phyloP scores from a whole-genome alignment of 2,797 vertebrate species.

The Ctenopoma multispine region DNA sequence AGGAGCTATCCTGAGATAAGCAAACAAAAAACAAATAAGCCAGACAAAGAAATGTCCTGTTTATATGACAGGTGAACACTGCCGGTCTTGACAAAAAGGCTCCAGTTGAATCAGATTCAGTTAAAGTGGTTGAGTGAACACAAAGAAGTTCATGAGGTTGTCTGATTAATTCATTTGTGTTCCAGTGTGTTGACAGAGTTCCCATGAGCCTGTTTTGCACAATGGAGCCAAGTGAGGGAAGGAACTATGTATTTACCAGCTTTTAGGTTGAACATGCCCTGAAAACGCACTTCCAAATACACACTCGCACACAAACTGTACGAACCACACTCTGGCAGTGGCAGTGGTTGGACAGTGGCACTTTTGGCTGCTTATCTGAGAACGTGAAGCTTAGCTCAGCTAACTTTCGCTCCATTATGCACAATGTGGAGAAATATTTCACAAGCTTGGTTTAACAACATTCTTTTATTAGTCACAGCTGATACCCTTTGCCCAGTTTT shows the following conservation, averaged over 20 bases:
- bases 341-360: constrained; percentile 15
- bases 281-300: constrained; percentile 13
- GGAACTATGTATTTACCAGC: constrained; percentile 5
- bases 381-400: constrained; percentile 49
- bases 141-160: constrained; percentile 45
- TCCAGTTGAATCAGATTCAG: constrained; percentile 40
- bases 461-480: constrained; percentile 51
- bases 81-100: constrained; percentile 39
- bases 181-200: constrained; percentile 60
- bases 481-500: constrained; percentile 50
- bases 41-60: constrained; percentile 68
- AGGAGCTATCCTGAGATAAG: constrained; percentile 68
- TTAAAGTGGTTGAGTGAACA: constrained; percentile 45
- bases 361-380: constrained; percentile 57
- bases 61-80: constrained; percentile 55
- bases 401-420: constrained; percentile 49
- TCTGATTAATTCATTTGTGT: constrained; percentile 59
- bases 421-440: constrained; percentile 60
- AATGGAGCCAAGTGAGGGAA: constrained; percentile 43
- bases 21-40: constrained; percentile 66
- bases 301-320: constrained; percentile 23
- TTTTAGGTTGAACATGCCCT: constrained; percentile 2
- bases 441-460: constrained; percentile 60
- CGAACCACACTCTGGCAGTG: constrained; percentile 36
- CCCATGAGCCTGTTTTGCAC: constrained; percentile 33